Base-by-base conservation (phyloP, 2,888 invertebrate species). In the Eumacrocentrus americanus region DNA sequence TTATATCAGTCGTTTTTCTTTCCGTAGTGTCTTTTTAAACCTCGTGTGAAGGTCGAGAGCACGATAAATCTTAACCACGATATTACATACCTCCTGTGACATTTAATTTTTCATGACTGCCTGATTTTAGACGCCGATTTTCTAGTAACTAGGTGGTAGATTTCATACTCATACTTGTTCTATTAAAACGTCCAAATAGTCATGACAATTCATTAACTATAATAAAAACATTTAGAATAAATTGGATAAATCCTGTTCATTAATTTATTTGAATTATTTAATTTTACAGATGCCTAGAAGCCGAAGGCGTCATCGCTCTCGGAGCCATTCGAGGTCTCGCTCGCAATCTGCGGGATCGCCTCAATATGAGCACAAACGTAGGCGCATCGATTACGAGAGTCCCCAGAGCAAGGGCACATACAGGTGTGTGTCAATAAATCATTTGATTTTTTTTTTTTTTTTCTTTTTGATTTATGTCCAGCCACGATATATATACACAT, bases 261-360 rank as follows among this genome's bases (percentile, higher is more conserved):
- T 22, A 46, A 46, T 46, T 57, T 42, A 22, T 60, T 16, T 46
- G n/a, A n/a, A n/a, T 29, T 82, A 81, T 58, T 63, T 12, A 22
- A 58, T 66, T 68, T 74, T 76, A 7, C 84, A 92, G 92, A 92
- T 92, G 92, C 92, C 92, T 77, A 88, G 91, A 73, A 89, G 89
- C 68, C 87, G 91, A 73, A 89, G 92, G 84, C 89, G 91, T 83
- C 90, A 91, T 80, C 89, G 91, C 77, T 88, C 88, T 62, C 80
- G 87, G 51, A 87, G 86, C 35, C 87, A 85, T 66, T 87, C 87
- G 67, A 83, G 86, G 68, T 74, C 81, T 51, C 72, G 77, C 56
- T 78, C 79, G 57, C 76, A 79, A 58, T 79, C 80, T 38, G 73
- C 74, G 40, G 77, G 81, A 72, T 83, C 84, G 74, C 83, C 84